Conservation (phyloP, 2,113 vertebrate species). For the Heterocephalus glaber region DNA sequence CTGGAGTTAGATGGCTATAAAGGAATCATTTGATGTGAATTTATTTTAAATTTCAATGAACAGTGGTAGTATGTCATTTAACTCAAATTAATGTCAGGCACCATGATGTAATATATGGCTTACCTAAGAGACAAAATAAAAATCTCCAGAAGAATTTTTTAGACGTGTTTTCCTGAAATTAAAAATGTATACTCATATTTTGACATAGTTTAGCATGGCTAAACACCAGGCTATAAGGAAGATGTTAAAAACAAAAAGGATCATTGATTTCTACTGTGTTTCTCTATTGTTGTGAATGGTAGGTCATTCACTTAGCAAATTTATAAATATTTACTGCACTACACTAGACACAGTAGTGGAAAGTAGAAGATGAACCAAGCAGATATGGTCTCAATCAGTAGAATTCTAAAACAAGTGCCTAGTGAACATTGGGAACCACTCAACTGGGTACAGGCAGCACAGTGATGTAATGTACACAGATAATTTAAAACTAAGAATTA, state of each 20-base stretch:
- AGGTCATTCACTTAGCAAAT: background rate
- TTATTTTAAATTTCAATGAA: background rate
- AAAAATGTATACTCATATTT: background rate
- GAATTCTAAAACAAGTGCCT: background rate
- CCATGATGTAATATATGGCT: background rate
- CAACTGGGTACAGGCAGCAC: background rate
- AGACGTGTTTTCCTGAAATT: constrained; percentile 11
- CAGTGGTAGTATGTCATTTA: background rate
- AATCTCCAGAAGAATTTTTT: background rate
- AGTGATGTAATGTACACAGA: background rate
- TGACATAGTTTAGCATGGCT: background rate
- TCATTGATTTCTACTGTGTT: background rate
- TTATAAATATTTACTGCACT: background rate
- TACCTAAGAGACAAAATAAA: background rate
- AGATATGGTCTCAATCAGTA: background rate
- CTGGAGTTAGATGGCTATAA: background rate
- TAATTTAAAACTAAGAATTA: background rate
- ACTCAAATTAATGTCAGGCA: background rate
- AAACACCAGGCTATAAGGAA: background rate
- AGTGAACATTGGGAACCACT: no score
- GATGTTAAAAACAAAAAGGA: background rate
- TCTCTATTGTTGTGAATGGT: background rate
- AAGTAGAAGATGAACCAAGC: background rate
- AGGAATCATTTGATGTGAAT: background rate
- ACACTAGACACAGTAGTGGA: background rate